These are phyloP conservation scores for Strix aluco DNA, from an alignment of 2,113 vertebrate species.

Conservation along the genomic window DNA sequence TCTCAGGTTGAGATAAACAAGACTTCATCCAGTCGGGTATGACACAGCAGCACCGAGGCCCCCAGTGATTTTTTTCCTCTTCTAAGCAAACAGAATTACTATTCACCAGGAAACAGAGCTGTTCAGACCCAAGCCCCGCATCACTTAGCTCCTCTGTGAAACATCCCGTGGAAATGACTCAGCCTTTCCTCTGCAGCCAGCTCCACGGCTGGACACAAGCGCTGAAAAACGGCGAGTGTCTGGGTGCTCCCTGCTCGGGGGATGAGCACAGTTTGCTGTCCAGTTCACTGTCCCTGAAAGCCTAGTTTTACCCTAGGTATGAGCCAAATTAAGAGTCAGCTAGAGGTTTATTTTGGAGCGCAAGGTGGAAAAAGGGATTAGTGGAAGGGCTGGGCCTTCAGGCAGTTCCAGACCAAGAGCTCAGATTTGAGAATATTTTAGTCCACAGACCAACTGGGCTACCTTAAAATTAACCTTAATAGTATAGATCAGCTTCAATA, in stretches of 20 bases:
- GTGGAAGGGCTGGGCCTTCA: background rate
- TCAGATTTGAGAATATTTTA: background rate
- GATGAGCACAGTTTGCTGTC: background rate
- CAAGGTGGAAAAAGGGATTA: background rate
- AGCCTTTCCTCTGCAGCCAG: slow-evolving; percentile 47
- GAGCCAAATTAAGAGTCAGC: background rate
- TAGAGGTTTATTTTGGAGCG: background rate
- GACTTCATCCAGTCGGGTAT: slow-evolving; percentile 10
- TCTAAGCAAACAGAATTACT: slow-evolving; percentile 57
- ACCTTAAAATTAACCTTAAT: background rate
- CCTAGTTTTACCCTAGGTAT: background rate
- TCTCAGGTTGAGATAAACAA: slow-evolving; percentile 32
- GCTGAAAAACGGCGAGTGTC: background rate
- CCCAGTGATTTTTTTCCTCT: slow-evolving; percentile 15
- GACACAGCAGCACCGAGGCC: slow-evolving; percentile 63
- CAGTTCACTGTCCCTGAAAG: background rate
- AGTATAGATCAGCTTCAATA: background rate
- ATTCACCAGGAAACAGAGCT: slow-evolving; percentile 57
- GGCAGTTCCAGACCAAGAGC: background rate
- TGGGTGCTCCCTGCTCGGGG: background rate
- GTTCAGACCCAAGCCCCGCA: slow-evolving; percentile 20
- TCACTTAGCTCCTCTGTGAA: slow-evolving; percentile 6
- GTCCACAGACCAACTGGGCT: background rate
- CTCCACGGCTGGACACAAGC: background rate
- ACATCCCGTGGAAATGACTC: slow-evolving; percentile 50